Base-by-base conservation (phyloP, 2,888 invertebrate genomes). In the Hemicrepidius hirtus region DNA sequence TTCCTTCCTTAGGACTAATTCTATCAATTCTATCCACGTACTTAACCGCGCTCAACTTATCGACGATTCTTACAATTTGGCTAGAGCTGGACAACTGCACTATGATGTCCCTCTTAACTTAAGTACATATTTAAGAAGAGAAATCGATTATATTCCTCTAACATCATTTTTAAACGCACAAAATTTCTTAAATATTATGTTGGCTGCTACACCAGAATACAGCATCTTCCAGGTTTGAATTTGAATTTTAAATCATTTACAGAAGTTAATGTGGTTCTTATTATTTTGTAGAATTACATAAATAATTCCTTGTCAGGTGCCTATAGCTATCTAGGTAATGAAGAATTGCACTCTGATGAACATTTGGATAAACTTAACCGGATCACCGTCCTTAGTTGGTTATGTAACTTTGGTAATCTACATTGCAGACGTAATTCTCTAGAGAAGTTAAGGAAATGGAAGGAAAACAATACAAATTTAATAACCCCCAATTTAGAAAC, bases 21-120 rank as follows among this genome's bases (percentile, higher is more conserved):
- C 88, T 69, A 87, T 88, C 59, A 37, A 49, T 0, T 80, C 78
- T 0, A 92, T 94, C 64, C 88, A 90, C 70, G 82, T 89, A 0
- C 80, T 92, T 6, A 95, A 94, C 84, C 89, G 96, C 44, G 95
- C 94, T 0, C 93, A 95, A 71, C 80, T 92, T 4, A 85, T 96
- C 0, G 94, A 95, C 78, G 97, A 97, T 83, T 87, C 92, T 3
- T 89, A 92, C 74, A 90, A 90, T 76, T 84, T 92, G 64, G 92
- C 92, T 3, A 86, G 89, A 67, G 89, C 90, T 68, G 90, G 90
- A 37, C 85, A 89, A 46, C 83, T 92, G 68, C 87, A 86, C 7
- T 91, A 91, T 80, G 79, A 82, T 0, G 77, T 86, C 16, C 88
- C 91, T 0, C 86, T 93, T 62, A 87, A 89, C 24, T 81, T 93